These are phyloP conservation scores for Mycalesis mineus DNA, from an alignment of 2,888 invertebrate genomes.

Conservation along the genomic window DNA sequence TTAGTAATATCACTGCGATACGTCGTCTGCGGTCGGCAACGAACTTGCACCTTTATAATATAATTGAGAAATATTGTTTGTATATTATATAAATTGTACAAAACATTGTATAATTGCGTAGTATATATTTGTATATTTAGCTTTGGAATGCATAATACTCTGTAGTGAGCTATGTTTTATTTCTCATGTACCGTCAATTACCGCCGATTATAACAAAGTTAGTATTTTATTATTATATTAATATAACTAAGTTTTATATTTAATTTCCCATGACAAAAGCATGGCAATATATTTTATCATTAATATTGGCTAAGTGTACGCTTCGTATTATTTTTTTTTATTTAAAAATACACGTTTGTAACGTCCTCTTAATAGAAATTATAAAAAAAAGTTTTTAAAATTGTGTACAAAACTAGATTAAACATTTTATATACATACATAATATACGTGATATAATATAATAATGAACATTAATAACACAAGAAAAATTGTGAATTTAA, in stretches of 20 bases:
- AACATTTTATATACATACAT: too few relatives aligned
- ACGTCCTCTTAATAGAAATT: neutral
- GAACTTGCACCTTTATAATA: too few relatives aligned
- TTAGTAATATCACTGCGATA: too few relatives aligned
- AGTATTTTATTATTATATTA: neutral
- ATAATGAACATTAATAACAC: too few relatives aligned
- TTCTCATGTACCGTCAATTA: slow-evolving; percentile 17
- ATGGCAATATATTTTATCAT: neutral
- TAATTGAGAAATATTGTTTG: too few relatives aligned
- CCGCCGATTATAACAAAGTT: slow-evolving; percentile 20
- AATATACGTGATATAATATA: too few relatives aligned
- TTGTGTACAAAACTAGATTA: neutral
- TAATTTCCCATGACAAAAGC: neutral
- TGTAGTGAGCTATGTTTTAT: slow-evolving; percentile 2
- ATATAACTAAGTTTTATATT: neutral
- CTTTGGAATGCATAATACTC: neutral
- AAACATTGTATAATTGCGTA: too few relatives aligned
- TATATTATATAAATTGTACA: too few relatives aligned
- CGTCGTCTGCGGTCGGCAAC: too few relatives aligned
- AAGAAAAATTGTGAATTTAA: too few relatives aligned
- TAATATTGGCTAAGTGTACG: neutral
- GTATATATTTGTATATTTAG: neutral
- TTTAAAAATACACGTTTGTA: neutral
- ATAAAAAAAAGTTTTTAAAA: neutral
- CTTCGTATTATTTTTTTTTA: neutral